A percentile compares a stretch with the other conserved stretches of the same genome.
Evolutionary conservation across 2,888 invertebrate genomes (phyloP).

Genomic region (Timandra comae): DNA sequence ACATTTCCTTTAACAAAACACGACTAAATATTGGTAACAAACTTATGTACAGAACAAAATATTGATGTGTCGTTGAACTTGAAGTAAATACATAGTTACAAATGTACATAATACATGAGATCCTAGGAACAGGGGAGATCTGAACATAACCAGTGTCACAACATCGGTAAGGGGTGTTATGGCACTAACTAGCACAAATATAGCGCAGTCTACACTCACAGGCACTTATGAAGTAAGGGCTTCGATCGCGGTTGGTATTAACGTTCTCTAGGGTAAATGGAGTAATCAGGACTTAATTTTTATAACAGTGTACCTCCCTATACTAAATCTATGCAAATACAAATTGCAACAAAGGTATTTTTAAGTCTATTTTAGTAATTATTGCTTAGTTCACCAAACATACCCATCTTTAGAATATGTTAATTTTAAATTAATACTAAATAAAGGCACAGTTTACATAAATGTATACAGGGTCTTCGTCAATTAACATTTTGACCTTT

Average conservation of each 20-base stretch:
- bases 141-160: slow-evolving; percentile 24
- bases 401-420: too few species aligned
- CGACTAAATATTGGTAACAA: slow-evolving; percentile 61
- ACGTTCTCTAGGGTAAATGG: too few species aligned
- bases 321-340: too few species aligned
- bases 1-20: slow-evolving; percentile 46
- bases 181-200: slow-evolving; percentile 40
- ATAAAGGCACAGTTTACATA: slow-evolving; percentile 1
- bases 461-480: too few species aligned
- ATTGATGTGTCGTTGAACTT: slow-evolving; percentile 24
- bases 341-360: too few species aligned
- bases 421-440: too few species aligned
- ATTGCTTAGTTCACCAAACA: too few species aligned
- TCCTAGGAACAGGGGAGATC: slow-evolving; percentile 45
- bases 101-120: slow-evolving; percentile 28
- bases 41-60: slow-evolving; percentile 42
- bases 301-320: too few species aligned
- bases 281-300: too few species aligned
- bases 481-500: background rate
- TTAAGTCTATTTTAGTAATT: too few species aligned
- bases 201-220: slow-evolving; percentile 43
- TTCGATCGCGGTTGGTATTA: slow-evolving; percentile 10
- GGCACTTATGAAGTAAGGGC: slow-evolving; percentile 43
- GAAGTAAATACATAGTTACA: slow-evolving; percentile 13
- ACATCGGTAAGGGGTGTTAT: slow-evolving; percentile 30